Evolutionary conservation across 2,113 vertebrate genomes (phyloP).

Genomic region (Zosterops lateralis): DNA sequence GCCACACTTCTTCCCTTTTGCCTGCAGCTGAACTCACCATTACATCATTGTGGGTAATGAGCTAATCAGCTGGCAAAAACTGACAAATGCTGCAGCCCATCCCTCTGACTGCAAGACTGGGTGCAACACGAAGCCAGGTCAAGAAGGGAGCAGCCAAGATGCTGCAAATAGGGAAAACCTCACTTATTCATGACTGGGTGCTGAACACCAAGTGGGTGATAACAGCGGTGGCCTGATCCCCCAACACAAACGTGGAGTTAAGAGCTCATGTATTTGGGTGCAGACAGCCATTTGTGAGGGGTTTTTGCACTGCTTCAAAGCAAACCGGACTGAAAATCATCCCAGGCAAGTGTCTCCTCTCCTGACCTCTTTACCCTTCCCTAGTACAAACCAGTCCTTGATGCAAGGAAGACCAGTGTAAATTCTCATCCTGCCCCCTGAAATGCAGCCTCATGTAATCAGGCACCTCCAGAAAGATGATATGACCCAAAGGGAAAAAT

Average conservation of each 20-base stretch:
- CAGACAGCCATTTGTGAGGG: neutral
- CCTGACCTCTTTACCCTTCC: neutral
- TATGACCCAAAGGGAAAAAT: neutral
- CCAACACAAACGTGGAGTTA: rapidly evolving
- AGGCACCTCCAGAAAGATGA: neutral
- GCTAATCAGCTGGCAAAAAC: neutral
- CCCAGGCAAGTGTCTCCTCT: neutral
- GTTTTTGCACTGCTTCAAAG: neutral
- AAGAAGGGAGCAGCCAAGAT: neutral
- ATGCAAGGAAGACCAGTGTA: neutral
- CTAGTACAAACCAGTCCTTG: rapidly evolving
- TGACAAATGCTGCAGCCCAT: neutral
- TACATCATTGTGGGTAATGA: neutral
- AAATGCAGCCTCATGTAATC: neutral
- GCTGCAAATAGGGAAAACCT: neutral
- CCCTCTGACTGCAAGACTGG: neutral
- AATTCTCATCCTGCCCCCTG: neutral
- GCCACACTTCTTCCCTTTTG: neutral
- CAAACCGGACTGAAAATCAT: neutral
- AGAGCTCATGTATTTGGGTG: rapidly evolving
- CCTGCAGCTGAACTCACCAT: neutral
- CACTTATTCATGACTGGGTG: neutral
- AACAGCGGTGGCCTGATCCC: neutral
- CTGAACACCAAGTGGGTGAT: rapidly evolving
- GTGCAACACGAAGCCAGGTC: neutral